These are phyloP conservation scores for Andricus curvator DNA, from an alignment of 2,888 invertebrate species.

Conservation along the genomic window DNA sequence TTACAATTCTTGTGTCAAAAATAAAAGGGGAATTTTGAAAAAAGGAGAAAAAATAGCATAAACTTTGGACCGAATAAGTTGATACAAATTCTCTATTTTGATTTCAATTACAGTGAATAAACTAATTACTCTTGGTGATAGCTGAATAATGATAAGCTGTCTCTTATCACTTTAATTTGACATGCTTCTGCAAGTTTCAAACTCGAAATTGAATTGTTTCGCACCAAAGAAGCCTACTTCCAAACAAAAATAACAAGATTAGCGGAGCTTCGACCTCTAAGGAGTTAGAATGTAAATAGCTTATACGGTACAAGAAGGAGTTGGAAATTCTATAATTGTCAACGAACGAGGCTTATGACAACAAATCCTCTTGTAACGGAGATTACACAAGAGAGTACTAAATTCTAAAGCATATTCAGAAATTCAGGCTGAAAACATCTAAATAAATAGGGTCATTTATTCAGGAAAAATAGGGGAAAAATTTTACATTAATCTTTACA, in stretches of 20 bases:
- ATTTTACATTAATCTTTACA: too few species aligned
- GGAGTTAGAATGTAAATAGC: background rate
- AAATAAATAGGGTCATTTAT: background rate
- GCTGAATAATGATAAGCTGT: background rate
- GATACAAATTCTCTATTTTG: too few species aligned
- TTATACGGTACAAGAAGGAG: background rate
- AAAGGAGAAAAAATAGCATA: background rate
- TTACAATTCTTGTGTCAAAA: too few species aligned
- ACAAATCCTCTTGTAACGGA: background rate
- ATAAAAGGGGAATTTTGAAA: too few species aligned
- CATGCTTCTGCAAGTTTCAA: background rate
- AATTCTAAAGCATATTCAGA: background rate
- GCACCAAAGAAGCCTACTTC: background rate
- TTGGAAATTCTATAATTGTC: background rate
- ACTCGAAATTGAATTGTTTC: background rate
- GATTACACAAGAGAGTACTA: background rate
- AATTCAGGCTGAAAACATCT: background rate
- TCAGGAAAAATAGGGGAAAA: background rate
- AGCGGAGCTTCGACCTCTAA: constrained; percentile 9
- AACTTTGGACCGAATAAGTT: too few species aligned
- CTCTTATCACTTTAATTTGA: background rate
- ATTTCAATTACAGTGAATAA: too few species aligned
- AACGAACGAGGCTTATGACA: background rate
- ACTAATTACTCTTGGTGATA: too few species aligned
- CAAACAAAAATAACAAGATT: constrained; percentile 5